Evolutionary conservation across 1,140 invertebrate genomes (phyloP), one percentile per base, ranked within the genome.

Genomic region (Lordiphosa stackelbergi): DNA sequence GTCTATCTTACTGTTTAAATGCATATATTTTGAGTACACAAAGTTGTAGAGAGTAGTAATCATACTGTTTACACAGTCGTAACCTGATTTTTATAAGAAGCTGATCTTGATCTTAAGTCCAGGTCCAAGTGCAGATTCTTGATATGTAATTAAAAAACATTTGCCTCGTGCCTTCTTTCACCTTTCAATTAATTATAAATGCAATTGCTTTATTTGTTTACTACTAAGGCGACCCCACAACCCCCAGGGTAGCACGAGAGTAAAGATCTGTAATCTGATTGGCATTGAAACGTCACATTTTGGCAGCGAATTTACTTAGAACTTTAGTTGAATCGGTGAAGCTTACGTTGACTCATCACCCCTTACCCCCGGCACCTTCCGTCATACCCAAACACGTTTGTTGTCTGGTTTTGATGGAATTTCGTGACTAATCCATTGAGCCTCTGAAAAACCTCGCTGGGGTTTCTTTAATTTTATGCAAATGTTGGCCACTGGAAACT

Each of bases 401-500:
- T 60, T 63, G 58, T 71, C 62, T 52, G 38, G 48, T 51, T 51
- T 64, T 70, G 46, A 47, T 64, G 71, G 51, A 71, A 69, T 75
- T 79, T 69, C 77, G 77, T 81, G 75, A 81, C 77, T 75, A 81
- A 77, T 52, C 38, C 63, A 42, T 46, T 74, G 52, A 77, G 55
- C 38, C 63, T 42, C 51, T 74, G 52, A 55, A 69, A 74, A 66
- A 45, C 65, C 53, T 63, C 60, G 52, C 42, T 43, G 45, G 48
- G 51, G 36, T 58, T 73, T 66, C 57, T 79, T 79, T 57, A 75
- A 83, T 65, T 75, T 64, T 59, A 79, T 79, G 75, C 75, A 79
- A 79, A 69, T 53, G 55, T 24, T 47, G 52, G 34, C 41, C 40
- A 45, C 41, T 46, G 53, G 48, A 43, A 57, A 58, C 69, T 66